Evolutionary conservation across 1,140 invertebrate genomes (phyloP).

Genomic region (Megathymus violae): DNA sequence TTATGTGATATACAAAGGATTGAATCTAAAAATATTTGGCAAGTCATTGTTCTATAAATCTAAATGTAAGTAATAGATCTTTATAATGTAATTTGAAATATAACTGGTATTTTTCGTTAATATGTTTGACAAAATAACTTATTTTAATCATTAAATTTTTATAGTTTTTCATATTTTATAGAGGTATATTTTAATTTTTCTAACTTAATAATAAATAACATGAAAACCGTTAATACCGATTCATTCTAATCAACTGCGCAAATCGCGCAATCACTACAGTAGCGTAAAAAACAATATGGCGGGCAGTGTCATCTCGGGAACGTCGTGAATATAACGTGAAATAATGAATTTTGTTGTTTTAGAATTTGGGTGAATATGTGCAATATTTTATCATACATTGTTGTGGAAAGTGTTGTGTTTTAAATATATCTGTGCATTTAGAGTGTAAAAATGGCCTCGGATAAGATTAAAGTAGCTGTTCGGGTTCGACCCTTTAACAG

Average conservation of each 20-base stretch:
- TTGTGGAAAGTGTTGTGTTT: constrained; percentile 81
- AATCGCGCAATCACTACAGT: constrained; percentile 38
- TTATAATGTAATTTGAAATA: too few relatives aligned
- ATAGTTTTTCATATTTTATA: too few relatives aligned
- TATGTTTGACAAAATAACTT: too few relatives aligned
- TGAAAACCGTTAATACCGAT: not conserved
- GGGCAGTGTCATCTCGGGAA: constrained; percentile 80
- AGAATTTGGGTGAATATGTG: constrained; percentile 84
- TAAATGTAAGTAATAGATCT: too few relatives aligned
- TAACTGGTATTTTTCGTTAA: too few relatives aligned
- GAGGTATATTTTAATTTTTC: too few relatives aligned
- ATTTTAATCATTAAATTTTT: too few relatives aligned
- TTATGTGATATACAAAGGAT: too few relatives aligned
- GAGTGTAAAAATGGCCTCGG: constrained; percentile 88
- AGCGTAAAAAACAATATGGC: constrained; percentile 82
- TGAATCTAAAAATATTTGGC: too few relatives aligned
- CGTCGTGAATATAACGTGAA: constrained; percentile 80
- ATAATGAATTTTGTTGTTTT: constrained; percentile 84
- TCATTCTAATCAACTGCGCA: not conserved
- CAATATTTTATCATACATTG: constrained; percentile 75
- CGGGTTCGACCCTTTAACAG: constrained; percentile 97
- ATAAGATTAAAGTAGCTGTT: constrained; percentile 98
- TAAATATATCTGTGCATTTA: constrained; percentile 77
- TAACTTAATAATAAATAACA: too few relatives aligned
- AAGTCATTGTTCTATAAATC: too few relatives aligned